A percentile compares a stretch with the other conserved stretches of the same genome.
Evolutionary conservation across 2,113 vertebrate species (phyloP).

Genomic region (Alethe castanea): DNA sequence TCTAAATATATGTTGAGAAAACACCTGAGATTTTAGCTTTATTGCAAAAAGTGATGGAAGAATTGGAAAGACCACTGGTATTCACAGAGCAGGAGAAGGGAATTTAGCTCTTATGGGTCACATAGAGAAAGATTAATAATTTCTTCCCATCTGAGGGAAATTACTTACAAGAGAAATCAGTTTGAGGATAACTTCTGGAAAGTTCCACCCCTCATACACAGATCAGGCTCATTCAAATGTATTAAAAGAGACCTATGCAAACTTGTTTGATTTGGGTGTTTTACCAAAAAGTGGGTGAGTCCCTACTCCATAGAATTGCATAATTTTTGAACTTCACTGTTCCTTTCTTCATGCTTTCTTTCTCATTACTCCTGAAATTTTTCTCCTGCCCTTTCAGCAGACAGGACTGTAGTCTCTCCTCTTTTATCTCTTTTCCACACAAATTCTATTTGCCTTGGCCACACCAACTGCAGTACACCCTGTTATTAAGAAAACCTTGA

Average conservation of each 20-base stretch:
- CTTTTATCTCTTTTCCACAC: neutral
- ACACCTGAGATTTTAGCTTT: neutral
- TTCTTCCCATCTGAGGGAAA: neutral
- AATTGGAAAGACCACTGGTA: neutral
- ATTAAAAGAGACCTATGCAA: neutral
- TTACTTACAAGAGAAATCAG: neutral
- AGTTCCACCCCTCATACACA: neutral
- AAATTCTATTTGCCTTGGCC: neutral
- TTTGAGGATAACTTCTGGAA: neutral
- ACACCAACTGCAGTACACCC: neutral
- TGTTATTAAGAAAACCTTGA: neutral
- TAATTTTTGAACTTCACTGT: neutral
- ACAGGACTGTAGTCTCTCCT: neutral
- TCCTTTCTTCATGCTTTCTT: neutral
- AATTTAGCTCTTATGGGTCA: neutral
- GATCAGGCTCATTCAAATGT: neutral
- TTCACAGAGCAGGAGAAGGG: neutral
- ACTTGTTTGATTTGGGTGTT: neutral
- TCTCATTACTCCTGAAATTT: neutral
- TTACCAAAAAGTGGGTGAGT: neutral
- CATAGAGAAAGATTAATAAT: accelerated
- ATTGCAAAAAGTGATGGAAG: neutral
- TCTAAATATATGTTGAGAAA: neutral
- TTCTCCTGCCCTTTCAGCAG: neutral
- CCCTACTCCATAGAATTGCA: neutral